These are phyloP conservation scores for Motacilla alba DNA, from an alignment of 2,113 vertebrate species.

Conservation along the genomic window DNA sequence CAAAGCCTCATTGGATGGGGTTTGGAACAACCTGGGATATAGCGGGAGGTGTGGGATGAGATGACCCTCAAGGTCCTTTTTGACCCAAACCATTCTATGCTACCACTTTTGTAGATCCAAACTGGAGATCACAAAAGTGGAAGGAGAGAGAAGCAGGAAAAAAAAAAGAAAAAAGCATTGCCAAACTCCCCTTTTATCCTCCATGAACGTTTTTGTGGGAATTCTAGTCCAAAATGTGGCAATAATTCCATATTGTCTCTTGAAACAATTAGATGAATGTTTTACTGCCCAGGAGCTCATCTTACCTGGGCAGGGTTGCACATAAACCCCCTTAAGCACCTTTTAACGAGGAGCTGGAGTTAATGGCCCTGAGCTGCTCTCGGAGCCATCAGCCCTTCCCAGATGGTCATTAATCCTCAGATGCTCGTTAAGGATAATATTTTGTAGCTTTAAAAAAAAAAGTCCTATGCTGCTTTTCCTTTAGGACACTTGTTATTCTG, in stretches of 20 bases:
- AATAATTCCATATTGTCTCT: neutral
- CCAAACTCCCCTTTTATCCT: neutral
- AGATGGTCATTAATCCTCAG: neutral
- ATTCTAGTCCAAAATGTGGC: neutral
- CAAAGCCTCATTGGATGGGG: neutral
- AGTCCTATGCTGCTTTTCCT: neutral
- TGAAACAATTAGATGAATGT: neutral
- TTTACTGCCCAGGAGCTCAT: neutral
- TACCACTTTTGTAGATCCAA: neutral
- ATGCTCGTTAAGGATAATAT: neutral
- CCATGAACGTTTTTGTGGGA: neutral
- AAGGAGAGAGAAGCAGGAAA: fast-evolving
- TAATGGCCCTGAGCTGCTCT: neutral
- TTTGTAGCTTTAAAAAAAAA: neutral
- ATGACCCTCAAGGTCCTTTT: neutral
- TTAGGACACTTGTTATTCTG: neutral
- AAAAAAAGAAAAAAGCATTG: fast-evolving
- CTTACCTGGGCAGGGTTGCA: neutral
- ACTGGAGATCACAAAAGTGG: neutral
- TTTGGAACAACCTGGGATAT: fast-evolving
- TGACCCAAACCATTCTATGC: neutral
- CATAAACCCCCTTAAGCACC: neutral
- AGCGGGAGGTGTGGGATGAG: neutral
- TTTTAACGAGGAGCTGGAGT: neutral
- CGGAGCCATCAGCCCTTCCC: neutral